Evolutionary conservation across 2,113 vertebrate genomes (phyloP).

Genomic region (Strigops habroptila): DNA sequence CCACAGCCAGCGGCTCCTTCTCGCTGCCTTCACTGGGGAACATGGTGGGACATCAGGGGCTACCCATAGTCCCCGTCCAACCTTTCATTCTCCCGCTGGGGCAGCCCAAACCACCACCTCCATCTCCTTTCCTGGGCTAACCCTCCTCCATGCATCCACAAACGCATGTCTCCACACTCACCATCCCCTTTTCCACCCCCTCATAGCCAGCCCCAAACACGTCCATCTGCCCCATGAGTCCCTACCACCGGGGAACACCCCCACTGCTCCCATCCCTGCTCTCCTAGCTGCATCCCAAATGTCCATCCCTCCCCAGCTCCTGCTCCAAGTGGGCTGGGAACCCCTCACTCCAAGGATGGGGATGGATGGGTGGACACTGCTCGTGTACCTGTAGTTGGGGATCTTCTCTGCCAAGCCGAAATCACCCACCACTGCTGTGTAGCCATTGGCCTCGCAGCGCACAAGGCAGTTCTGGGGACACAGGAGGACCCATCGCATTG

Average conservation of each 20-base stretch:
- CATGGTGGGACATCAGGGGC: background rate
- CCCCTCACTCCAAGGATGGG: background rate
- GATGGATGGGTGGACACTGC: background rate
- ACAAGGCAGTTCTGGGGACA: slow-evolving; percentile 89
- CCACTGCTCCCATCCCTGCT: too few relatives aligned
- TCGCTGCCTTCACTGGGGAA: slow-evolving; percentile 77
- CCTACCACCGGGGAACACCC: background rate
- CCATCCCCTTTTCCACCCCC: background rate
- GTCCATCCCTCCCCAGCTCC: background rate
- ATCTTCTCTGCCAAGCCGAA: slow-evolving; percentile 97
- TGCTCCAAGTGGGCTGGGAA: background rate
- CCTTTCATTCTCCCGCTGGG: rapidly evolving
- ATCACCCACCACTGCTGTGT: slow-evolving; percentile 91
- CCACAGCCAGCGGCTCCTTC: slow-evolving; percentile 87
- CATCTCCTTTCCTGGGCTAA: background rate
- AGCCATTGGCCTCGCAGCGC: slow-evolving; percentile 79
- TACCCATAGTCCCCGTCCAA: too few relatives aligned
- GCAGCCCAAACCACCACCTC: background rate
- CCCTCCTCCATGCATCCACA: background rate
- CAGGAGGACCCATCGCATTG: background rate
- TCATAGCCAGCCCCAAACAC: background rate
- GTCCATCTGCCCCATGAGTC: too few relatives aligned
- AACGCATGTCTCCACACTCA: background rate
- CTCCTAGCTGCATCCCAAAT: background rate
- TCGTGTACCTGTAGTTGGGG: slow-evolving; percentile 85